phyloP scores from a whole-genome alignment of 1,140 invertebrate genomes.

The Bombus difficillimus region DNA sequence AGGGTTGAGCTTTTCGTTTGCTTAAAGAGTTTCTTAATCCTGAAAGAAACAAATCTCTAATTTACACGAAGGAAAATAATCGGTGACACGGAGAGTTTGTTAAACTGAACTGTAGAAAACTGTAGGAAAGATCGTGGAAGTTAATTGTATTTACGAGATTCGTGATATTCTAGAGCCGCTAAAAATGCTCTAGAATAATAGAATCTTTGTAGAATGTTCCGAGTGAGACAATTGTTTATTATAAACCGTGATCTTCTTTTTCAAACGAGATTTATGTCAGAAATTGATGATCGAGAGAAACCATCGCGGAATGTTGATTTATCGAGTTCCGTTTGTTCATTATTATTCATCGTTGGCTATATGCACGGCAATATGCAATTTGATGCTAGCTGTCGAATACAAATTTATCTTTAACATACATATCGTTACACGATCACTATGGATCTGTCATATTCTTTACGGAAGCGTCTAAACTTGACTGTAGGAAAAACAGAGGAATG shows the following conservation, averaged over 20 bases:
- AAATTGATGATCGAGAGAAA: background rate
- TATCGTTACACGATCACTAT: slow-evolving; percentile 1
- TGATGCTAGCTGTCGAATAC: slow-evolving; percentile 7
- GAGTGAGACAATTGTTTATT: background rate
- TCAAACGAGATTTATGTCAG: background rate
- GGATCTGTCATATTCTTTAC: slow-evolving; percentile 20
- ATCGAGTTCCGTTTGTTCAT: slow-evolving; percentile 39
- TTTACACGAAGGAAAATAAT: too few species aligned
- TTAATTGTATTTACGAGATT: too few species aligned
- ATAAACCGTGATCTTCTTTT: background rate
- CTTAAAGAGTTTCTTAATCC: background rate
- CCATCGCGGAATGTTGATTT: slow-evolving; percentile 18
- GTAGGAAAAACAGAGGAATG: background rate
- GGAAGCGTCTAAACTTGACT: slow-evolving; percentile 20
- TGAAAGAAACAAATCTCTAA: background rate
- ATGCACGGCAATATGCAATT: slow-evolving; percentile 32
- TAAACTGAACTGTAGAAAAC: too few species aligned
- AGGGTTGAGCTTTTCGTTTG: background rate
- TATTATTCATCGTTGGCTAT: slow-evolving; percentile 22
- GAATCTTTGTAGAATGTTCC: background rate
- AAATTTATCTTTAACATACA: slow-evolving; percentile 9
- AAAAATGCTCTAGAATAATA: background rate
- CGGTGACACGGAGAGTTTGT: too few species aligned
- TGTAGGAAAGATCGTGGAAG: too few species aligned
- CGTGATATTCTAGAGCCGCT: too few species aligned